Evolutionary conservation across 2,797 vertebrate species (phyloP).

Genomic region (Megaceryle alcyon): DNA sequence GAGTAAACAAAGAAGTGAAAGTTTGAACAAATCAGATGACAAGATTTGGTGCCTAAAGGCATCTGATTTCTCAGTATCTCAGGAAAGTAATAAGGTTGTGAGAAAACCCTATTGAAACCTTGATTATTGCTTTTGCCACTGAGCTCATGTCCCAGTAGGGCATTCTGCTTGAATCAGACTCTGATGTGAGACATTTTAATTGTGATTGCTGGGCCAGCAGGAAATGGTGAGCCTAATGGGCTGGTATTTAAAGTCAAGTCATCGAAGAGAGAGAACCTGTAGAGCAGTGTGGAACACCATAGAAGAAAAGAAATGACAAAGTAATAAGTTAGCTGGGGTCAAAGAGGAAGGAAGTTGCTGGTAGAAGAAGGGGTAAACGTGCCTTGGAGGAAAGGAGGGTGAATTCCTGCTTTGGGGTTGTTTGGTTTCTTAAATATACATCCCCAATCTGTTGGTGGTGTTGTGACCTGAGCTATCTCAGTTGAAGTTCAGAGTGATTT

Average conservation of each 20-base stretch:
- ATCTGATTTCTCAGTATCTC: not conserved
- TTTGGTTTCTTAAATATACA: not conserved
- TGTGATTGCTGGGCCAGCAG: not conserved
- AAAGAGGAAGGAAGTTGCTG: not conserved
- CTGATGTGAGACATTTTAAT: not conserved
- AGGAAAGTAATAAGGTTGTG: not conserved
- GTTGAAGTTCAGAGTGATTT: not conserved
- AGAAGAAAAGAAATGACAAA: not conserved
- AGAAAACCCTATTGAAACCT: not conserved
- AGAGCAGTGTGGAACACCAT: not conserved
- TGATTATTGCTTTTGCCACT: constrained; percentile 11
- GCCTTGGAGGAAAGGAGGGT: not conserved
- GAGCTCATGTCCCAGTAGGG: not conserved
- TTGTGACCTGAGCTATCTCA: not conserved
- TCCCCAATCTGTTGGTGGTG: not conserved
- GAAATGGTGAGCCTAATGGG: not conserved
- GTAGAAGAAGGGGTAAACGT: not conserved
- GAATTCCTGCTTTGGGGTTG: not conserved
- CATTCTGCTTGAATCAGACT: constrained; percentile 19
- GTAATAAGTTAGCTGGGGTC: not conserved
- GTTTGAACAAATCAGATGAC: not conserved
- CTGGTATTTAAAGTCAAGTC: not conserved
- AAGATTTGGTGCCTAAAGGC: not conserved
- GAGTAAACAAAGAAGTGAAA: not conserved
- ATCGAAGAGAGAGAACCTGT: not conserved